These are phyloP conservation scores for Heliothis subflexa DNA, from an alignment of 1,140 invertebrate species.

Conservation along the genomic window DNA sequence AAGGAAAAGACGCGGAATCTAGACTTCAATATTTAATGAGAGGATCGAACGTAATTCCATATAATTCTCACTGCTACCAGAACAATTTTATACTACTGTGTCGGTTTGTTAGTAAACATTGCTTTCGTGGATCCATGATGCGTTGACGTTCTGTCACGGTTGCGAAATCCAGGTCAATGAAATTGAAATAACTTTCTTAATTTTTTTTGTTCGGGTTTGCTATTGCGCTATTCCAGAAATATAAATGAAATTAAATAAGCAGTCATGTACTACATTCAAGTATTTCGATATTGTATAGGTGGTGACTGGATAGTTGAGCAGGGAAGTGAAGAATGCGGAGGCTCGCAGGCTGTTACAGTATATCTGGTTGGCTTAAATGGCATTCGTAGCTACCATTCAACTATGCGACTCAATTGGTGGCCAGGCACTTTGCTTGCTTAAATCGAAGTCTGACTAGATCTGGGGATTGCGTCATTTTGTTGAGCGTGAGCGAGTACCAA, in stretches of 20 bases:
- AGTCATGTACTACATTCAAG: neutral
- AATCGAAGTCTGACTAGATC: constrained; percentile 48
- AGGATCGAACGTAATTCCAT: constrained; percentile 16
- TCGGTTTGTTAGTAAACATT: constrained; percentile 61
- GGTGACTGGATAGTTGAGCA: no score
- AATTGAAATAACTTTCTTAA: constrained; percentile 67
- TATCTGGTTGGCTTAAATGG: constrained; percentile 29
- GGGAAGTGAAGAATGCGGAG: constrained; percentile 38
- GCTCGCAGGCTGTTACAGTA: neutral
- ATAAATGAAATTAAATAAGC: constrained; percentile 24
- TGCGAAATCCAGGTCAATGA: constrained; percentile 60
- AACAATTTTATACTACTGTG: constrained; percentile 4
- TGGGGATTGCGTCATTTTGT: constrained; percentile 60
- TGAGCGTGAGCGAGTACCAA: constrained; percentile 53
- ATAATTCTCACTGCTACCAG: neutral
- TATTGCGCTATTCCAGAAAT: constrained; percentile 40
- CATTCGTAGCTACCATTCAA: constrained; percentile 34
- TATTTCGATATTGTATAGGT: neutral
- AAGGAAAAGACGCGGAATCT: constrained; percentile 30
- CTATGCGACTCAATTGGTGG: constrained; percentile 40
- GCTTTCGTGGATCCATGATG: constrained; percentile 13
- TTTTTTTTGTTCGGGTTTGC: constrained; percentile 50
- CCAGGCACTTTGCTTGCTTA: constrained; percentile 32
- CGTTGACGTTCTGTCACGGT: constrained; percentile 50
- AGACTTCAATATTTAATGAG: constrained; percentile 9